Evolutionary conservation across 2,888 invertebrate species (phyloP).

Genomic region (Trachelus tabidus): DNA sequence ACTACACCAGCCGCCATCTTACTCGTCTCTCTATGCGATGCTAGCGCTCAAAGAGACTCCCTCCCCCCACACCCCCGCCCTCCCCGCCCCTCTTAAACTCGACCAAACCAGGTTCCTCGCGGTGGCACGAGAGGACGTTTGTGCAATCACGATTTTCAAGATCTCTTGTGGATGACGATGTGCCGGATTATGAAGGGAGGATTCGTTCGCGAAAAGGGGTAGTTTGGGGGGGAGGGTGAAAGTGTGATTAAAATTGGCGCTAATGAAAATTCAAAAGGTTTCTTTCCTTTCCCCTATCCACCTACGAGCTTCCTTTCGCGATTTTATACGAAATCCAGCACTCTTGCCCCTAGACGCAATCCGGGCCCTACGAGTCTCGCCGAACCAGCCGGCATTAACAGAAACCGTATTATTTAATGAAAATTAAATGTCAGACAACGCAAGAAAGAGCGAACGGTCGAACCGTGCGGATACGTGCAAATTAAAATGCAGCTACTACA

Average conservation of each 20-base stretch:
- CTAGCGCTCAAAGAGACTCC: constrained; percentile 11
- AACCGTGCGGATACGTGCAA: neutral
- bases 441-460: neutral
- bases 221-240: no score
- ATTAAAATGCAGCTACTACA: neutral
- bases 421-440: neutral
- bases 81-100: neutral
- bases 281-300: neutral
- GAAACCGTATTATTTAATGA: neutral
- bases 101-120: neutral
- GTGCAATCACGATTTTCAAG: neutral
- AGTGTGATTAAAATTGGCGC: neutral
- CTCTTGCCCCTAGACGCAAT: no score
- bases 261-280: neutral
- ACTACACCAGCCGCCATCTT: neutral
- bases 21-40: neutral
- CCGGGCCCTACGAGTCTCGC: no score
- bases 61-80: neutral
- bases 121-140: neutral
- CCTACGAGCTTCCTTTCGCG: neutral
- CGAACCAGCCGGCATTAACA: neutral
- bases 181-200: neutral
- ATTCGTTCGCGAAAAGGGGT: no score
- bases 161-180: neutral
- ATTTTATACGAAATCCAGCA: neutral